Evolutionary conservation across 2,797 vertebrate genomes (phyloP), one percentile per base, ranked within the genome.

Genomic region (Leptoclinus maculatus): DNA sequence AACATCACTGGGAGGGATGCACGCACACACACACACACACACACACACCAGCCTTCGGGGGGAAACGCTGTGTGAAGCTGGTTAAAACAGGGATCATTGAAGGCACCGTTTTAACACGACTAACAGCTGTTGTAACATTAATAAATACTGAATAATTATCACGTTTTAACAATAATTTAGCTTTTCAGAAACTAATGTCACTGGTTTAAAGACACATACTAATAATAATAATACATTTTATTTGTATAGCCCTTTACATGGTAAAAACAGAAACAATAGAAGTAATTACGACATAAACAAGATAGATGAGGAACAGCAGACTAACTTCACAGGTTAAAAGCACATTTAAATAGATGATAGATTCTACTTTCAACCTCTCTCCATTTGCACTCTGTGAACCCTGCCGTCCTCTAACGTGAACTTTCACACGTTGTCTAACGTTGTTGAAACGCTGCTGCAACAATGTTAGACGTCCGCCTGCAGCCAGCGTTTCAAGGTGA

Each of bases 21-120:
- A 29, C 29, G 3, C 27, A 32, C 32, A 7, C 5, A 7, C 32
- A 32, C 6, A 32, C 32, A 32, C 5, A 32, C 5, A 32, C 51
- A 63, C 14, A 27, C 70, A 29, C 45, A 32, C 56, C 16, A 34
- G 56, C 65, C 75, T 76, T 27, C 25, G 21, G 59, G 53, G 57
- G 65, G 69, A 13, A 47, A 11, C 32, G 9, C 47, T 4, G 29
- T 45, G 23, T n/a, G 47, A 58, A 49, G 67, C 41, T 1, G 66
- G 7, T 4, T 16, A 17, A 58, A 38, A 51, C 53, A 27, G 41
- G 51, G 13, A 27, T 25, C 13, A 53, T 53, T 41, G 32, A 17
- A 63, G 7, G 9, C 3, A 2, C 2, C 2, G 14, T 2, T 64
- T 66, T 2, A 56, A 71, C 7, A 32, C 21, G 32, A 7, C 32